Conservation (phyloP, 2,113 vertebrate species). For the Rhinopomastus cyanomelas region DNA sequence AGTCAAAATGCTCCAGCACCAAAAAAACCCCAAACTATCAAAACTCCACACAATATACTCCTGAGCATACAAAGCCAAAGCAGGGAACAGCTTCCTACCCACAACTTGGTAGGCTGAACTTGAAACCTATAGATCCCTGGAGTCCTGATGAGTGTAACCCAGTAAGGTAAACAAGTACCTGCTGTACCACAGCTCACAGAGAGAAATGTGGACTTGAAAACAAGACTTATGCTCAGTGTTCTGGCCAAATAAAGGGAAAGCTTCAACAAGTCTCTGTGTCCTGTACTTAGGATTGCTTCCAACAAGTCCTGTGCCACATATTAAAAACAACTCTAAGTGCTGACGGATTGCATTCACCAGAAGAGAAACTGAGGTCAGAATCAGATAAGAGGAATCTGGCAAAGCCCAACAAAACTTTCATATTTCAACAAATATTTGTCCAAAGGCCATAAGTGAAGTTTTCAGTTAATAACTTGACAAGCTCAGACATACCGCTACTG, state of each 20-base stretch:
- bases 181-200: neutral
- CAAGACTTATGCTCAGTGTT: neutral
- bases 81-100: neutral
- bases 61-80: neutral
- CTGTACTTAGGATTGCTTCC: neutral
- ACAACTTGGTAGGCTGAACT: neutral
- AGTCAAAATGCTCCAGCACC: neutral
- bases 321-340: neutral
- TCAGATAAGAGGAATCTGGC: neutral
- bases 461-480: neutral
- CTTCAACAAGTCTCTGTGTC: neutral
- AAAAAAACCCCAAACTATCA: neutral
- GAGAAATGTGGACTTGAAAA: neutral
- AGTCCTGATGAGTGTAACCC: neutral
- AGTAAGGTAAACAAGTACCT: neutral
- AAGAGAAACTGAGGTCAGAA: neutral
- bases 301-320: accelerated
- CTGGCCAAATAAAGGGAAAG: neutral
- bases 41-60: neutral
- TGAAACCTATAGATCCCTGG: neutral
- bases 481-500: neutral
- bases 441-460: neutral
- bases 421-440: neutral
- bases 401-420: neutral
- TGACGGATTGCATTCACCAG: neutral